phyloP scores from a whole-genome alignment of 2,888 invertebrate genomes.

The Lithophane socia region DNA sequence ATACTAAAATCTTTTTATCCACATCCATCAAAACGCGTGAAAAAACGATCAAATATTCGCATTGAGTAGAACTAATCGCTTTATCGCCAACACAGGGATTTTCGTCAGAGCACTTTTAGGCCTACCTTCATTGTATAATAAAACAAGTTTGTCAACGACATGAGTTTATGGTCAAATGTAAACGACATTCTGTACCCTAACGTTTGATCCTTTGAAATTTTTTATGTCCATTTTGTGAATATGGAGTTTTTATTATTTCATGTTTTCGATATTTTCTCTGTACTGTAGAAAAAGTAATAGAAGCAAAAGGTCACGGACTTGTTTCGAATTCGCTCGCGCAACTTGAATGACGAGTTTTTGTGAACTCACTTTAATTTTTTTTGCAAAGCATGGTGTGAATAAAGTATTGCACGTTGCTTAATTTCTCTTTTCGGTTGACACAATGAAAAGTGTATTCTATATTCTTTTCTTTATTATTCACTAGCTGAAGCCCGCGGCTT shows the following conservation, averaged over 20 bases:
- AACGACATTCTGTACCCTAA: conserved; percentile 4
- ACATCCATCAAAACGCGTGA: background rate
- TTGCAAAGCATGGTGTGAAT: background rate
- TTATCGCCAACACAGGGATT: conserved; percentile 30
- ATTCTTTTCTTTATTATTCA: background rate
- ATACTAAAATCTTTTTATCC: background rate
- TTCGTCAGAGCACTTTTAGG: conserved; percentile 9
- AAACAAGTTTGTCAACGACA: conserved; percentile 12
- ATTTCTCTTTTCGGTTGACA: background rate
- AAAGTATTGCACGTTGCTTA: background rate
- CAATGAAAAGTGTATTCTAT: background rate
- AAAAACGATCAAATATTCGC: conserved; percentile 28
- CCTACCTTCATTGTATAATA: conserved; percentile 14
- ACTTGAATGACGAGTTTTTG: background rate
- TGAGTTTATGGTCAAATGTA: conserved; percentile 15
- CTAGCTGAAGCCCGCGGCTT: no score
- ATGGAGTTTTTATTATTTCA: background rate
- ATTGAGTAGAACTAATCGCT: conserved; percentile 22
- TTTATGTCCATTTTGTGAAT: conserved; percentile 7
- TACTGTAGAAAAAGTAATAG: conserved; percentile 8
- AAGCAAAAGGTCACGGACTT: conserved; percentile 1
- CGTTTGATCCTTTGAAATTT: conserved; percentile 7
- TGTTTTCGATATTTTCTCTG: conserved; percentile 11
- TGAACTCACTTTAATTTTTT: background rate
- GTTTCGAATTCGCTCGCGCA: background rate